Evolutionary conservation across 2,113 vertebrate genomes (phyloP), one percentile per base, ranked within the genome.

Genomic region (Sander lucioperca): DNA sequence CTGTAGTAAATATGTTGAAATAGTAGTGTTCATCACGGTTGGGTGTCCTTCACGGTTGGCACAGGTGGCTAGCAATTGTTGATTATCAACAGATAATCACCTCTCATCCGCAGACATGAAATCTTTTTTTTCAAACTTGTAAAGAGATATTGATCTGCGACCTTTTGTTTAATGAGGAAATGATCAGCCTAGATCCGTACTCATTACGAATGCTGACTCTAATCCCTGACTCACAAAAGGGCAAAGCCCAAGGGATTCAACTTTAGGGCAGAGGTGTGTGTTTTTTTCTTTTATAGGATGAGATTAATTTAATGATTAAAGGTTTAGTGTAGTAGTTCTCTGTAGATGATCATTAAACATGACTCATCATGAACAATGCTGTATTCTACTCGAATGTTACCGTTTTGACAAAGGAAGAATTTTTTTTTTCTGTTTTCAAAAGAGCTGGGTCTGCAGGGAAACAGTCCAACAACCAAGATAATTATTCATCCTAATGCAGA

Each of bases 191-290:
- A 23, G 66, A 85, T 81, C 87, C 79, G 61, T 59, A 50, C 63
- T 91, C 83, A 65, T 90, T 84, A 86, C 39, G 54, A 66, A 89
- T 81, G 74, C 79, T 74, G 64, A 77, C 63, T 89, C 65, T 90
- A 90, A 92, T 91, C 78, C 79, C 70, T 23, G 30, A 59, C 84
- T 81, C 33, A 86, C 80, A 72, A 86, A 88, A 91, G 88, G 86
- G 85, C 79, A 91, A 33, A 65, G 30, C 57, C 51, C 33, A 80
- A 66, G 53, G 23, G 43, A 77, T 77, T 81, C 63, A 56, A 72
- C 74, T 75, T 57, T 54, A 65, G 33, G 58, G 23, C 13, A 51
- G 25, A 57, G 18, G 45, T 79, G 59, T 45, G 27, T 43, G 3
- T 33, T 62, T 74, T 59, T 81, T 33, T 33, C 33, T 33, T 50